Percentiles rank a stretch among this genome's conserved stretches.
Conservation (phyloP, 1,140 invertebrate species). For the Drosophila sturtevanti region DNA sequence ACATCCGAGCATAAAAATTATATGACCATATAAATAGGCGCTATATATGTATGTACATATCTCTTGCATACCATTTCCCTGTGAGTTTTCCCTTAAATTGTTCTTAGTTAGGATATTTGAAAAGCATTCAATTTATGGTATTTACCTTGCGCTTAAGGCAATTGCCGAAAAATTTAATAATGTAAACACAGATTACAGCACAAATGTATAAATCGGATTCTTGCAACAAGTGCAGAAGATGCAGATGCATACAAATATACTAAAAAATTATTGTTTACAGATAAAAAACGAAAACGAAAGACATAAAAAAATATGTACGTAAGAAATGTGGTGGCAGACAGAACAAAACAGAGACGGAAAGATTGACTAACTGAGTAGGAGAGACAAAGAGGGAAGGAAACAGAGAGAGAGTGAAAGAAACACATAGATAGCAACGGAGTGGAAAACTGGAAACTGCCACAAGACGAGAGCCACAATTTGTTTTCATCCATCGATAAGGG, state of each 20-base stretch:
- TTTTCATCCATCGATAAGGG: conserved; percentile 45
- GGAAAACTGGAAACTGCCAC: conserved; percentile 22
- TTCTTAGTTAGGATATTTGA: conserved; percentile 23
- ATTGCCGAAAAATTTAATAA: conserved; percentile 62
- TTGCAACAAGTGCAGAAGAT: conserved; percentile 5
- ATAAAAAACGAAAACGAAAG: conserved; percentile 41
- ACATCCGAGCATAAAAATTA: background rate
- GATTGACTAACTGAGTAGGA: too few species aligned
- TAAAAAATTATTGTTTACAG: conserved; percentile 74
- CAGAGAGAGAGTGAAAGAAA: conserved; percentile 8
- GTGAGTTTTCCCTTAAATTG: conserved; percentile 3
- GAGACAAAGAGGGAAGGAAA: conserved; percentile 9
- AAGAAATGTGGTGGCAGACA: conserved; percentile 52
- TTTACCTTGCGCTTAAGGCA: conserved; percentile 52
- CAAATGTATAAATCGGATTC: background rate
- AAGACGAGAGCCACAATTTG: conserved; percentile 51
- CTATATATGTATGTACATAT: background rate
- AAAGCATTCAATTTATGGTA: conserved; percentile 54
- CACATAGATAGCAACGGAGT: conserved; percentile 5
- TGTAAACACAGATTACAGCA: conserved; percentile 48
- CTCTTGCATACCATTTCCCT: too few species aligned
- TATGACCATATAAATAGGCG: background rate
- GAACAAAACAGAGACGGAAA: conserved; percentile 12
- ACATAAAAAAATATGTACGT: conserved; percentile 49
- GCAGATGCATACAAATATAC: conserved; percentile 45